Evolutionary conservation across 2,888 invertebrate genomes (phyloP), one percentile per base, ranked within the genome.

Genomic region (Lithophane socia): DNA sequence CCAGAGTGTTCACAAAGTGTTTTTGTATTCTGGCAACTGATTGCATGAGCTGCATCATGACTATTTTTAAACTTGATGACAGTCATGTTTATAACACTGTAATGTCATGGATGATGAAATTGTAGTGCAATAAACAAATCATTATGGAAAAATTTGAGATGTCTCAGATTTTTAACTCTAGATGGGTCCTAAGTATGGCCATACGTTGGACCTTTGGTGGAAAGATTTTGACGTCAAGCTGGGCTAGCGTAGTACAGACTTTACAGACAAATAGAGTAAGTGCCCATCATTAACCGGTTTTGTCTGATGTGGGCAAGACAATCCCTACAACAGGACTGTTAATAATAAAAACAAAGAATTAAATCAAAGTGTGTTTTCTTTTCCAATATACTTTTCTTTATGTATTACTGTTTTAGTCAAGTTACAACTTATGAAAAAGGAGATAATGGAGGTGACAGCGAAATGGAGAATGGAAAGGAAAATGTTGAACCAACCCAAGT

Each of bases 51-150:
- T 71, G 44, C 54, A 81, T 74, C 61, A 68, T 18, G n/a, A 52
- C 71, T 83, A 85, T 81, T 71, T 77, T 69, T 82, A 82, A 71
- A 60, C 61, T 3, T 65, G 12, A 66, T 65, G 13, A 66, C 29
- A 37, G n/a, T 71, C 44, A 66, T 65, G n/a, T 44, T 10, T 12
- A 44, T 2, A 8, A 16, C 24, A 69, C 2, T 29, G 21, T 49
- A 72, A 18, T 37, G 21, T 49, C n/a, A 52, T 37, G 29, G 18
- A 69, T 82, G 69, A 82, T 73, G 85, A 85, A 84, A 85, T 47
- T 69, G 21, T 61, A 82, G 42, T 75, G 74, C 74, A 84, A 82
- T 85, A n/a, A 52, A 29, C 7, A 66, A 68, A 24, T 66, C 7
- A n/a, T 37, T 13, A 65, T 47, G 44, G n/a, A 66, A 65, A 37